A percentile compares a stretch with the other conserved stretches of the same genome.
Conservation (phyloP, 1,140 invertebrate genomes). For the Ostrea edulis region DNA sequence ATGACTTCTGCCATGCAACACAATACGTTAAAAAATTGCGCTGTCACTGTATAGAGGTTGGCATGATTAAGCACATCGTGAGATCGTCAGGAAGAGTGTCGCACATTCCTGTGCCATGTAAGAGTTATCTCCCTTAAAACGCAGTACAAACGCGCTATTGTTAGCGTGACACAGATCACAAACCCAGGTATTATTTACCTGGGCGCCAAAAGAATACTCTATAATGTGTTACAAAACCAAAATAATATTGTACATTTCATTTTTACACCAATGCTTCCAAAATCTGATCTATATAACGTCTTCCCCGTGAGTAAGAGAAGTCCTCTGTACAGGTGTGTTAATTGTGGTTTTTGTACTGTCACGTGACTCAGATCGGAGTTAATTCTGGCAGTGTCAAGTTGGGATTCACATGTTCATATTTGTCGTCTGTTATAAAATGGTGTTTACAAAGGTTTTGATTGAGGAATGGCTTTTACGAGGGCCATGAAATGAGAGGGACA, state of each 20-base stretch:
- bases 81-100: not conserved
- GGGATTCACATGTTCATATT: constrained; percentile 28
- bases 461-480: constrained; percentile 1
- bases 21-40: not conserved
- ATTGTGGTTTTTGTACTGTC: not conserved
- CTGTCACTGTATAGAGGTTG: not conserved
- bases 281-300: not conserved
- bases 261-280: not conserved
- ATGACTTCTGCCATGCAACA: not conserved
- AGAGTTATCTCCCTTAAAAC: constrained; percentile 25
- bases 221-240: not conserved
- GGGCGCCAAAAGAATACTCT: not conserved
- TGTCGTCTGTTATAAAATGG: constrained; percentile 32
- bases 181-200: constrained; percentile 35
- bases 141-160: not conserved
- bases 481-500: constrained; percentile 5
- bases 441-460: not conserved
- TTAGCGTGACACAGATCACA: constrained; percentile 21
- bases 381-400: constrained; percentile 38
- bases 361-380: constrained; percentile 19
- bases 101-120: constrained; percentile 7
- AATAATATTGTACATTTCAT: not conserved
- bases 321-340: constrained; percentile 14
- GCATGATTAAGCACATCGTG: not conserved
- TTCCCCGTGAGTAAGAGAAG: not conserved